phyloP scores from a whole-genome alignment of 2,113 vertebrate genomes.

The Ginglymostoma cirratum region DNA sequence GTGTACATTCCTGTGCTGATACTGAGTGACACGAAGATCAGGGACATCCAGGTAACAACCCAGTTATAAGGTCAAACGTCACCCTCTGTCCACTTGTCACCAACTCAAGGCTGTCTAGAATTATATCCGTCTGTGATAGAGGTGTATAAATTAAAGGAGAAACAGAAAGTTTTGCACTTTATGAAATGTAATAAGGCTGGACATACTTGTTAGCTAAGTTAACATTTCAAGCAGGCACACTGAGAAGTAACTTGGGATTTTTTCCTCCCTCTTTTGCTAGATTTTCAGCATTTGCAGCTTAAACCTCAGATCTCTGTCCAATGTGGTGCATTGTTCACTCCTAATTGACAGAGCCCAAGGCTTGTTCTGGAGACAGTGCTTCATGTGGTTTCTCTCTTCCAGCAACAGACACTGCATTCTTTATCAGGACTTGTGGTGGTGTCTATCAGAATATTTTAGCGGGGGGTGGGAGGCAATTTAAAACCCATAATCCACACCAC shows the following conservation, averaged over 20 bases:
- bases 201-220: not conserved
- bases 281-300: not conserved
- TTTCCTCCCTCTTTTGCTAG: not conserved
- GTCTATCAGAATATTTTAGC: not conserved
- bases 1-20: not conserved
- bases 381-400: not conserved
- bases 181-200: not conserved
- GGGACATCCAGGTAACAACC: not conserved
- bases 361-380: not conserved
- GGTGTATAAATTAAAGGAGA: not conserved
- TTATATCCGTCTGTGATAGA: not conserved
- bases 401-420: not conserved
- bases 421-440: not conserved
- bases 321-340: not conserved
- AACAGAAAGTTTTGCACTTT: not conserved
- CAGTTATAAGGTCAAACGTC: not conserved
- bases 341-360: not conserved
- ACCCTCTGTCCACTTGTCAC: not conserved
- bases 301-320: not conserved
- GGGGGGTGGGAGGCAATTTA: not conserved
- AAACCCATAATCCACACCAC: not conserved
- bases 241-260: not conserved
- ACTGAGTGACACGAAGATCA: not conserved
- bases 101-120: not conserved
- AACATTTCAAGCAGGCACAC: not conserved